Evolutionary conservation across 2,888 invertebrate genomes (phyloP).

Genomic region (Lasioglossum villosulum): DNA sequence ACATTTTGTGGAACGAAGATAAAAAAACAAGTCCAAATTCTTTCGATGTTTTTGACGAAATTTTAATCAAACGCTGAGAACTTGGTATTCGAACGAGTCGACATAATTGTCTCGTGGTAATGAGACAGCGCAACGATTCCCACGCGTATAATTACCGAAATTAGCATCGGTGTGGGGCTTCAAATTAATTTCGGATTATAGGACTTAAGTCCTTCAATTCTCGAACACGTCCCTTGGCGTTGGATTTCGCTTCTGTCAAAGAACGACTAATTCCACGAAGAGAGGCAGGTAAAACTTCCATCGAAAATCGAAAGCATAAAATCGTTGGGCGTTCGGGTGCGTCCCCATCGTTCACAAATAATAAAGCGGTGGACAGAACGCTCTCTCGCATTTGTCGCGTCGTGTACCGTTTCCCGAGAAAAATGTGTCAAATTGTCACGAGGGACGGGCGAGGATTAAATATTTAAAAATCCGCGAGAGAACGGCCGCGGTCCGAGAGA

Average conservation of each 20-base stretch:
- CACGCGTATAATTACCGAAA: background rate
- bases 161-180: background rate
- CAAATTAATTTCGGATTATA: conserved; percentile 7
- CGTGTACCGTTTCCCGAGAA: background rate
- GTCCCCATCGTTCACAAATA: background rate
- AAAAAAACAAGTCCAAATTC: background rate
- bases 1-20: background rate
- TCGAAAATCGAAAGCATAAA: conserved; percentile 1
- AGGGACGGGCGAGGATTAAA: background rate
- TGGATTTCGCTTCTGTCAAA: background rate
- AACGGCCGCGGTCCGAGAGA: background rate
- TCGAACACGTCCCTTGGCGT: background rate
- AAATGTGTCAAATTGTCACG: background rate
- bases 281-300: background rate
- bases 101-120: background rate
- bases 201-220: background rate
- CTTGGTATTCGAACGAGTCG: background rate
- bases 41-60: background rate
- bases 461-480: background rate
- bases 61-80: background rate
- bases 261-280: background rate
- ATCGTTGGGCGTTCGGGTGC: background rate
- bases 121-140: background rate
- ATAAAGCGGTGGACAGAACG: background rate
- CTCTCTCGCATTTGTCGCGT: background rate